These are phyloP conservation scores for Dicrostonyx torquatus DNA, from an alignment of 2,797 vertebrate genomes.

Conservation along the genomic window DNA sequence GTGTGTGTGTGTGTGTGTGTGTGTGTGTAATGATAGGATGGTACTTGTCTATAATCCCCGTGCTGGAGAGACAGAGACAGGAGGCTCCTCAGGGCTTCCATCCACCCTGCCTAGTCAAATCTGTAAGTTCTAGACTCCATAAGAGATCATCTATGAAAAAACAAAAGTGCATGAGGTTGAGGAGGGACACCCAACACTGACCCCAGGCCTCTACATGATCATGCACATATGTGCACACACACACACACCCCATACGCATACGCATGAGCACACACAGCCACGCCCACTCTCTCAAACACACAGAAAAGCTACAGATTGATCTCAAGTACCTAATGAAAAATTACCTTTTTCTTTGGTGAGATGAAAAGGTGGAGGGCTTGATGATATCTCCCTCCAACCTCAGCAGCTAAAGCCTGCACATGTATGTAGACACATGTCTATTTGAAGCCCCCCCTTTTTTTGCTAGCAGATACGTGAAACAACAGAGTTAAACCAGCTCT, in stretches of 20 bases:
- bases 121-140: not conserved
- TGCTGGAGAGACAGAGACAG: not conserved
- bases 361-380: slow-evolving; percentile 21
- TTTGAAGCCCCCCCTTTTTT: slow-evolving; percentile 37
- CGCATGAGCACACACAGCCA: too few relatives aligned
- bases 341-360: slow-evolving; percentile 43
- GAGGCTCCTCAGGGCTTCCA: too few relatives aligned
- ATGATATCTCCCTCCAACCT: not conserved
- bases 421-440: slow-evolving; percentile 21
- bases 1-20: too few relatives aligned
- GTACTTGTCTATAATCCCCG: not conserved
- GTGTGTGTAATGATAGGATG: too few relatives aligned
- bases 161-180: not conserved
- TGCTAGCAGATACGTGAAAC: slow-evolving; percentile 56
- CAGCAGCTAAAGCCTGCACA: not conserved
- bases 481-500: slow-evolving; percentile 74
- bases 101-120: not conserved
- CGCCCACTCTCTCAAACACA: not conserved
- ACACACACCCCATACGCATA: not conserved
- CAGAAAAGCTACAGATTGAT: slow-evolving; percentile 35
- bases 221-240: too few relatives aligned
- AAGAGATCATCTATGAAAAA: not conserved
- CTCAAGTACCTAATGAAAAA: slow-evolving; percentile 66
- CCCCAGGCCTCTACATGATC: not conserved
- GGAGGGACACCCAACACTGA: too few relatives aligned